phyloP scores from a whole-genome alignment of 2,113 vertebrate genomes.

The Morone saxatilis region DNA sequence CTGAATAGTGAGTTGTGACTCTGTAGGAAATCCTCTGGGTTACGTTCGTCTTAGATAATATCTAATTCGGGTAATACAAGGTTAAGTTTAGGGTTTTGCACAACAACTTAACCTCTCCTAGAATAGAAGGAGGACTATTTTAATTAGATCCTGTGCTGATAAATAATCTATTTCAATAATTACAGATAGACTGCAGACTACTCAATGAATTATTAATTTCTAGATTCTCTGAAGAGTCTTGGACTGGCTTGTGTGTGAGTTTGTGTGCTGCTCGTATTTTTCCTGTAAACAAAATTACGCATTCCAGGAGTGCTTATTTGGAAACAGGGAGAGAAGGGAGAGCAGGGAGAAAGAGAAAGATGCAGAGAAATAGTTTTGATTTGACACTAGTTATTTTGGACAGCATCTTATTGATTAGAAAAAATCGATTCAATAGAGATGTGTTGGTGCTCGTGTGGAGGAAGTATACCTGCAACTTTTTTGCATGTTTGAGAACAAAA shows the following conservation, averaged over 20 bases:
- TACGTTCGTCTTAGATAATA: not conserved
- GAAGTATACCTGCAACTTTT: not conserved
- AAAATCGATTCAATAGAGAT: not conserved
- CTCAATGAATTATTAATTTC: not conserved
- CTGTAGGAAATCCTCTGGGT: conserved; percentile 16
- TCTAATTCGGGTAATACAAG: not conserved
- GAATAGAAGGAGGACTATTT: not conserved
- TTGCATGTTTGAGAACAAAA: not conserved
- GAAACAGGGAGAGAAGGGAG: not conserved
- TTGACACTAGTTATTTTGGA: not conserved
- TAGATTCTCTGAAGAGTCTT: not conserved
- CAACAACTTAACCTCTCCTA: not conserved
- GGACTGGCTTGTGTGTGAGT: not conserved
- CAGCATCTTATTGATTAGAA: not conserved
- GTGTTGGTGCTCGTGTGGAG: not conserved
- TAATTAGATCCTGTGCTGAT: not conserved
- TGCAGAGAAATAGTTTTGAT: not conserved
- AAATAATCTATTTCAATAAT: conserved; percentile 12
- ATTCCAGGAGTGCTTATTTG: conserved; percentile 31
- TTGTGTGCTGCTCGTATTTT: conserved; percentile 26
- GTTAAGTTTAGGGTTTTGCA: not conserved
- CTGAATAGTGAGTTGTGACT: conserved; percentile 7
- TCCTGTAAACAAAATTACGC: conserved; percentile 38
- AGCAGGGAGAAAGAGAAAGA: not conserved
- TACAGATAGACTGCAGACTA: conserved; percentile 2